phyloP scores from a whole-genome alignment of 2,888 invertebrate genomes.

The Sphinx pinastri region DNA sequence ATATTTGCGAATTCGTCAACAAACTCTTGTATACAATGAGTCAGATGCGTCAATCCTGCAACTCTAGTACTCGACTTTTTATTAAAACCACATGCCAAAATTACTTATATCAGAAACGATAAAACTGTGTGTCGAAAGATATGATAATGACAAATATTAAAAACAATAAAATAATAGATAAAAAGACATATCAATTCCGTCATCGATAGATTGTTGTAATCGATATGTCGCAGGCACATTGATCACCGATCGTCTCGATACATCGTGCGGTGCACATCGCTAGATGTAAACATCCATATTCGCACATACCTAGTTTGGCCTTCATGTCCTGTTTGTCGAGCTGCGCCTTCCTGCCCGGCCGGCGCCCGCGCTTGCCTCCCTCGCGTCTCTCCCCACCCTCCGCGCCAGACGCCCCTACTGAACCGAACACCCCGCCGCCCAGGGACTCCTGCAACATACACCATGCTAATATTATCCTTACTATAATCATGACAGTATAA shows the following conservation, averaged over 20 bases:
- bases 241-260: not conserved
- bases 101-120: not conserved
- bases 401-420: constrained; percentile 68
- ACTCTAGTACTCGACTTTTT: no score
- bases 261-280: not conserved
- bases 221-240: not conserved
- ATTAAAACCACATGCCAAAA: no score
- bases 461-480: no score
- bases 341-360: constrained; percentile 93
- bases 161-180: no score
- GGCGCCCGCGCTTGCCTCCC: constrained; percentile 93
- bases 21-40: no score
- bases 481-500: no score
- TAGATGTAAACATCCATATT: constrained; percentile 4
- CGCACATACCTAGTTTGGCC: constrained; percentile 92
- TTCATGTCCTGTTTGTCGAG: constrained; percentile 96
- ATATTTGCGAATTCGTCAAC: no score
- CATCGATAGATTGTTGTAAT: not conserved
- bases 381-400: constrained; percentile 89
- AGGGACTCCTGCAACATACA: constrained; percentile 64
- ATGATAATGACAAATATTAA: no score
- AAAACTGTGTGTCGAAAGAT: not conserved
- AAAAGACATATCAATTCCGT: no score
- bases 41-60: no score
- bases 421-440: constrained; percentile 64